These are phyloP conservation scores for Petrocephalus zakoni DNA, from an alignment of 2,113 vertebrate genomes.

Conservation along the genomic window DNA sequence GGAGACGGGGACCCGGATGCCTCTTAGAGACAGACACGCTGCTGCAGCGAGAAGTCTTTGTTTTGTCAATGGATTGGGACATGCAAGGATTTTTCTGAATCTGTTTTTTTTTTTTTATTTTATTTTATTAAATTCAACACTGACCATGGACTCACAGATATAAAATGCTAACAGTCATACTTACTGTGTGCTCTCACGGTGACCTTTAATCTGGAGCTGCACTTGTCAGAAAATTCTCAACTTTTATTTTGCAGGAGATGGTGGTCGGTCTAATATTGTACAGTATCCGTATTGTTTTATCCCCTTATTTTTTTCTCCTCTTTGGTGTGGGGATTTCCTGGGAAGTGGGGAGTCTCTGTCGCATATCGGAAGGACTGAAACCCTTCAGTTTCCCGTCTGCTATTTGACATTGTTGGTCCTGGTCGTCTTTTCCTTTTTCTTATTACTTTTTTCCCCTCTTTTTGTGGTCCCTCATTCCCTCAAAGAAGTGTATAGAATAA, in stretches of 20 bases:
- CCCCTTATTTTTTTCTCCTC: not conserved
- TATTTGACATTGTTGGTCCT: not conserved
- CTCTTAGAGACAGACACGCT: not conserved
- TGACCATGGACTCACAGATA: not conserved
- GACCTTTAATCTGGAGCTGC: constrained; percentile 43
- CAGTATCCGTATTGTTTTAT: not conserved
- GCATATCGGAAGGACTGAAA: not conserved
- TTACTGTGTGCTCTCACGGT: constrained; percentile 35
- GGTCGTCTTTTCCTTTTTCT: not conserved
- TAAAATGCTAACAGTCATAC: constrained; percentile 13
- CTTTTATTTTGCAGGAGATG: not conserved
- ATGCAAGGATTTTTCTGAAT: not conserved
- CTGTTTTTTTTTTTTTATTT: not conserved
- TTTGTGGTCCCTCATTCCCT: not conserved
- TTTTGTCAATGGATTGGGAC: not conserved
- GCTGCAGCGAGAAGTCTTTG: not conserved
- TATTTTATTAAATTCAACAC: not conserved
- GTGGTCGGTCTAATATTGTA: not conserved
- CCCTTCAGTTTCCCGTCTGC: not conserved
- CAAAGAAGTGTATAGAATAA: not conserved
- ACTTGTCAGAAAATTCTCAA: not conserved
- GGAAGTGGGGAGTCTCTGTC: not conserved
- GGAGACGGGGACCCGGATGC: not conserved
- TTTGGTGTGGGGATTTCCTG: not conserved
- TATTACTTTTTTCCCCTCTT: not conserved